These are phyloP conservation scores for Hyles lineata DNA, from an alignment of 2,888 invertebrate species.

Conservation along the genomic window DNA sequence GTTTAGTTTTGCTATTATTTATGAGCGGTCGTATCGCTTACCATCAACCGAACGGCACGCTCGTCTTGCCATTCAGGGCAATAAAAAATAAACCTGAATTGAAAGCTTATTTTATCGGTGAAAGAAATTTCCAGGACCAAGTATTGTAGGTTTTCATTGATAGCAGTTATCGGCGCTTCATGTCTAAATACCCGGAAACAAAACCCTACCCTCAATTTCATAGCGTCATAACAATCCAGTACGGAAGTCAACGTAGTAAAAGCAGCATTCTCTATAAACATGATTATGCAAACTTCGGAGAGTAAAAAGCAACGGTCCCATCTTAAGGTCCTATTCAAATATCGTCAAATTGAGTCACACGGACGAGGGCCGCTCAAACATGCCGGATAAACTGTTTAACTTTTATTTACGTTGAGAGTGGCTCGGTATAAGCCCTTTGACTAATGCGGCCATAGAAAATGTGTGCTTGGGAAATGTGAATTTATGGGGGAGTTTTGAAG, in stretches of 20 bases:
- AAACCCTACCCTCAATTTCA: no score
- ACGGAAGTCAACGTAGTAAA: not conserved
- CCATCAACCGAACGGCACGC: no score
- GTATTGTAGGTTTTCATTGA: no score
- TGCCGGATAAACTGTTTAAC: slow-evolving; percentile 7
- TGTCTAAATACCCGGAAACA: no score
- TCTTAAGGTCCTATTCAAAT: slow-evolving; percentile 21
- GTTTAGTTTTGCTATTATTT: no score
- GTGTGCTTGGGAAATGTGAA: not conserved
- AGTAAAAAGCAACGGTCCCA: slow-evolving; percentile 14
- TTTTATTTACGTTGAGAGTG: not conserved
- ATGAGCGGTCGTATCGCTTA: no score
- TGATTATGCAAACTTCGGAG: slow-evolving; percentile 3
- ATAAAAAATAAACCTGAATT: no score
- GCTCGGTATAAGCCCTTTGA: no score
- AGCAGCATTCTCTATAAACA: slow-evolving; percentile 10
- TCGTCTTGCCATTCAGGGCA: no score
- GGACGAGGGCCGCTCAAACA: not conserved
- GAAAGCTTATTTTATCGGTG: no score
- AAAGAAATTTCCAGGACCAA: no score
- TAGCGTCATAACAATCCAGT: not conserved
- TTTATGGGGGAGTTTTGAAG: not conserved
- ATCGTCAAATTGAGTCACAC: slow-evolving; percentile 22
- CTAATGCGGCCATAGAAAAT: not conserved
- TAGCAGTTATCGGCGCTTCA: no score